These are phyloP conservation scores for Phalacrocorax brasilianus DNA, from an alignment of 2,113 vertebrate genomes.

Conservation along the genomic window DNA sequence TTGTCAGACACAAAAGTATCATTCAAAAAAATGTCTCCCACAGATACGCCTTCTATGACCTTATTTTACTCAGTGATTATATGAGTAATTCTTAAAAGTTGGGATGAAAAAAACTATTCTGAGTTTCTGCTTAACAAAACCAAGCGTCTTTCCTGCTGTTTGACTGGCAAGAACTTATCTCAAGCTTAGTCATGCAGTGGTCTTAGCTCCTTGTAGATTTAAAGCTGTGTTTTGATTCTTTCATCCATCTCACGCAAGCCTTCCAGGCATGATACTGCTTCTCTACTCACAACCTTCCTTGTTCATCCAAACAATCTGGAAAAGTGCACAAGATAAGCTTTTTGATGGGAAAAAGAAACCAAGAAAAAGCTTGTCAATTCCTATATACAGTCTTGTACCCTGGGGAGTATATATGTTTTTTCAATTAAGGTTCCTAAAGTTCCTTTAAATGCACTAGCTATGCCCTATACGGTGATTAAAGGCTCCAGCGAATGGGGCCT, in stretches of 20 bases:
- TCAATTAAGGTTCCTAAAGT: background rate
- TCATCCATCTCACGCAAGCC: background rate
- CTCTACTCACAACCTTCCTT: background rate
- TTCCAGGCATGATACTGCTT: background rate
- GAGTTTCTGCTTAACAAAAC: background rate
- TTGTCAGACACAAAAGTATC: background rate
- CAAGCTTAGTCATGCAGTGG: background rate
- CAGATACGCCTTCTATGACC: background rate
- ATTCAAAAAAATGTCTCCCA: background rate
- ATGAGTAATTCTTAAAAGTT: background rate
- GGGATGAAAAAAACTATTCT: background rate
- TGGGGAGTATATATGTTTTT: background rate
- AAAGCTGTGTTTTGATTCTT: background rate
- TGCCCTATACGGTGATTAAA: background rate
- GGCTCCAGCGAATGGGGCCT: background rate
- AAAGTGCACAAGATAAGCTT: background rate
- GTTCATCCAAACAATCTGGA: background rate
- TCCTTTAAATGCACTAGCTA: background rate
- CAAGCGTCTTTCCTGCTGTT: background rate
- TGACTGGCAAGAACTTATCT: background rate
- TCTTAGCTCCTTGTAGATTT: background rate
- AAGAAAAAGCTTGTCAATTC: background rate
- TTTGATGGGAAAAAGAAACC: background rate
- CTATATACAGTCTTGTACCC: background rate
- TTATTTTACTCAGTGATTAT: background rate